Evolutionary conservation across 2,113 vertebrate genomes (phyloP).

Genomic region (Macquaria ambigua): DNA sequence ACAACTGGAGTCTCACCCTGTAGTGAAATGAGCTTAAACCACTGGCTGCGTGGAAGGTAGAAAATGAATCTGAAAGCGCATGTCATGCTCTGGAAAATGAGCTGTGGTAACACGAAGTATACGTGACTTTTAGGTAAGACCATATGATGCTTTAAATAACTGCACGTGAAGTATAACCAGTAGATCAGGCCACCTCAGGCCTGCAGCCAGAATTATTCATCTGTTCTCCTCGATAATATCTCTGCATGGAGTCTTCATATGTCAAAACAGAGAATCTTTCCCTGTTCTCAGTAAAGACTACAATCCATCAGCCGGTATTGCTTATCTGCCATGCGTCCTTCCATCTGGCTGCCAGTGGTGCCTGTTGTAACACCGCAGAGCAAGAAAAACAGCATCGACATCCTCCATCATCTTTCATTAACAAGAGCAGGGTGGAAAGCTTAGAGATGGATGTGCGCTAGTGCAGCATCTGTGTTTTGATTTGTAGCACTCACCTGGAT

Average conservation of each 20-base stretch:
- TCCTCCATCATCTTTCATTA: slow-evolving; percentile 27
- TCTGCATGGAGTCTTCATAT: not conserved
- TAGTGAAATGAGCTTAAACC: not conserved
- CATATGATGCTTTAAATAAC: not conserved
- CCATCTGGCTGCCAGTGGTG: slow-evolving; percentile 38
- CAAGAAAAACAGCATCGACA: slow-evolving; percentile 15
- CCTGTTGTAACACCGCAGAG: slow-evolving; percentile 6
- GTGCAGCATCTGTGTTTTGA: slow-evolving; percentile 43
- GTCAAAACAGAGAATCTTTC: not conserved
- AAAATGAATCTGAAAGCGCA: too few relatives aligned
- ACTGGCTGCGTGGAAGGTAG: too few relatives aligned
- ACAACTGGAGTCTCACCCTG: too few relatives aligned
- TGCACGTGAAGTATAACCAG: not conserved
- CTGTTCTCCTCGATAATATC: slow-evolving; percentile 18
- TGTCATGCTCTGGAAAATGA: too few relatives aligned
- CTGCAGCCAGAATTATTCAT: slow-evolving; percentile 10
- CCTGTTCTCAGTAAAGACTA: slow-evolving; percentile 7
- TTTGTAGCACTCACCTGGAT: slow-evolving; percentile 43
- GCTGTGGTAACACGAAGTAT: too few relatives aligned
- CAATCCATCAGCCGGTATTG: slow-evolving; percentile 11
- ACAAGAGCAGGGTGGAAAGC: slow-evolving; percentile 21
- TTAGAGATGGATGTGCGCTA: not conserved
- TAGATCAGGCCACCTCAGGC: not conserved
- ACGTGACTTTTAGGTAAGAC: not conserved
- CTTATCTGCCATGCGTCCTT: slow-evolving; percentile 4